Base-by-base conservation (phyloP, 1,140 invertebrate genomes). In the Lepidurus packardi region DNA sequence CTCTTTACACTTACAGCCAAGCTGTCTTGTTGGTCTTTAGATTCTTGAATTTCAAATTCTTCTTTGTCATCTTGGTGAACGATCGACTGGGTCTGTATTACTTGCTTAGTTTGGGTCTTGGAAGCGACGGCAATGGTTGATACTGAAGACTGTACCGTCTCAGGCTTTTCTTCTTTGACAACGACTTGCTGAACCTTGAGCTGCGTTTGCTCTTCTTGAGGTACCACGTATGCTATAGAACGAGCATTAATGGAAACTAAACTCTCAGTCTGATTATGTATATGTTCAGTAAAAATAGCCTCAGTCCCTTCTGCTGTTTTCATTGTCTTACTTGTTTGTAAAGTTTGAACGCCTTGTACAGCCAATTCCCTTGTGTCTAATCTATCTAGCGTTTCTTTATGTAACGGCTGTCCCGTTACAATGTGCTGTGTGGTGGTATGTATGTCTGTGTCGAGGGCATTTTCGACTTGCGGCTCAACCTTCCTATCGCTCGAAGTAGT, bases 71-170 rank as follows among this genome's bases (percentile, higher is more conserved):
- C 9, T 75, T 75, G 21, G 21, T n/a, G 24, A 41, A 75, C 74
- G 10, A 75, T 24, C 25, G 74, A 75, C 74, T 75, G 34, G n/a
- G 74, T 42, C 16, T n/a, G n/a, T n/a, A 75, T 25, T 75, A 24
- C 34, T 24, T 75, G 13, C 34, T n/a, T 41, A 5, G 34, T 24
- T 25, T 76, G 43, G 24, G 24, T 47, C 9, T 43, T 76, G 4
- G 6, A n/a, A 4, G 24, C 47, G 11, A 43, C 21, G 42, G 24
- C 47, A 43, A 76, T 25, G 24, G 75, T 43, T 43, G 24, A 34
- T 34, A 34, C 42, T 43, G 10, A 16, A 6, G 75, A 45, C 1
- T 3, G 21, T 11, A 25, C 42, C 3, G 24, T 25, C 7, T 76
- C 75, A 5, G 74, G 74, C 43, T 42, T 75, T 11, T 43, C 44